These are phyloP conservation scores for Cryptocheilus praepositus DNA, from an alignment of 2,888 invertebrate genomes.

Conservation along the genomic window DNA sequence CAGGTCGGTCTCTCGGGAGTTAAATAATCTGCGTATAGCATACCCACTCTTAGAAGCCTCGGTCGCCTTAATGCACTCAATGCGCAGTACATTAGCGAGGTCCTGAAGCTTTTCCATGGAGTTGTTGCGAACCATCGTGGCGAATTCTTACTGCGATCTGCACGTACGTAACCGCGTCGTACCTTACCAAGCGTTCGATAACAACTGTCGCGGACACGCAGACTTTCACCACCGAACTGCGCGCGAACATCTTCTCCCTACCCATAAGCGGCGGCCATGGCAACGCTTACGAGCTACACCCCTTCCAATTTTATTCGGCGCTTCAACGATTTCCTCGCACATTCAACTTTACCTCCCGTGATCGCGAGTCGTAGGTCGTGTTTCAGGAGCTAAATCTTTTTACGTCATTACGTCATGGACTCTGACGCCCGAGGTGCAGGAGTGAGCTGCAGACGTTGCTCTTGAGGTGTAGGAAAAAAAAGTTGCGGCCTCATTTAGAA, in stretches of 20 bases:
- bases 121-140: slow-evolving; percentile 36
- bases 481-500: too few species aligned
- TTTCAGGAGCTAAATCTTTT: too few species aligned
- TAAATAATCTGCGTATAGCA: slow-evolving; percentile 7
- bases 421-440: too few species aligned
- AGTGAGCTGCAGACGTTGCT: too few species aligned
- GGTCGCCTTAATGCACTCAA: slow-evolving; percentile 80
- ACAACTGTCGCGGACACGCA: slow-evolving; percentile 50
- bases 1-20: not conserved
- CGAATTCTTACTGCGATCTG: not conserved
- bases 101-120: slow-evolving; percentile 75
- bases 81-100: slow-evolving; percentile 80
- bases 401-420: too few species aligned
- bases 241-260: slow-evolving; percentile 40
- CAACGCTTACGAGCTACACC: not conserved
- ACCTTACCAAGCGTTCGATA: slow-evolving; percentile 51
- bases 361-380: too few species aligned
- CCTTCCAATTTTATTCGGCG: slow-evolving; percentile 17
- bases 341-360: too few species aligned
- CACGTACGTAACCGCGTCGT: slow-evolving; percentile 3
- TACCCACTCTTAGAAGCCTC: slow-evolving; percentile 82
- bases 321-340: too few species aligned
- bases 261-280: slow-evolving; percentile 15
- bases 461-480: too few species aligned
- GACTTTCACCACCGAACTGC: slow-evolving; percentile 45